A percentile compares a stretch with the other conserved stretches of the same genome.
Evolutionary conservation across 2,797 vertebrate genomes (phyloP).

Genomic region (Eptatretus atami): DNA sequence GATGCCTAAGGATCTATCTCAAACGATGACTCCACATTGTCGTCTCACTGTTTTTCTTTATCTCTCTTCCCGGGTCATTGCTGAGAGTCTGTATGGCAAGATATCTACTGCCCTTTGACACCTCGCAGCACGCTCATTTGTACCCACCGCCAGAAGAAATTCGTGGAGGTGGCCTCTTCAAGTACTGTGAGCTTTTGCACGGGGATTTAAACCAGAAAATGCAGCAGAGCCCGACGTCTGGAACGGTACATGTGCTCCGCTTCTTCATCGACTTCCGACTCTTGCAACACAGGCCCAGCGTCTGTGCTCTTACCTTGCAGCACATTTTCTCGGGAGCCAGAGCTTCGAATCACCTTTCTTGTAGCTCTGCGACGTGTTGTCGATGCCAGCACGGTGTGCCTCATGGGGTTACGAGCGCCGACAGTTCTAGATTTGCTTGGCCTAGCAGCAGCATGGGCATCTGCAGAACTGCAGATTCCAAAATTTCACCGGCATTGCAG

Average conservation of each 20-base stretch:
- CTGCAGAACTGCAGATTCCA: no score
- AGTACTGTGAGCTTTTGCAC: background rate
- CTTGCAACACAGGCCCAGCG: background rate
- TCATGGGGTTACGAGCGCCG: slow-evolving; percentile 2
- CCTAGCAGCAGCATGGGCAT: background rate
- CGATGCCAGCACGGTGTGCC: background rate
- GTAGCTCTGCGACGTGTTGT: background rate
- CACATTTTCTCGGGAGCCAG: background rate
- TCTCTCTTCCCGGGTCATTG: background rate
- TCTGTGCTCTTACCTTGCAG: background rate
- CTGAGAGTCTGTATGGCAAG: background rate
- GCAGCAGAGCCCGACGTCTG: background rate
- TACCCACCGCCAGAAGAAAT: background rate
- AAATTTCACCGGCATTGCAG: no score
- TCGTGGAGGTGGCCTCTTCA: background rate
- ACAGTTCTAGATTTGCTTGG: background rate
- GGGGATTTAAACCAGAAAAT: background rate
- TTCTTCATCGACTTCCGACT: slow-evolving; percentile 4
- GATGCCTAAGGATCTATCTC: no score
- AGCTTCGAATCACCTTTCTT: background rate
- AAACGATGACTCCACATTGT: no score
- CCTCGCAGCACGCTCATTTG: background rate
- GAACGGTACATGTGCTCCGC: background rate
- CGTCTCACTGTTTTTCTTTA: background rate
- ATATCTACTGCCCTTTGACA: background rate